Base-by-base conservation (phyloP, 2,888 invertebrate species). In the Spicauda simplicius region DNA sequence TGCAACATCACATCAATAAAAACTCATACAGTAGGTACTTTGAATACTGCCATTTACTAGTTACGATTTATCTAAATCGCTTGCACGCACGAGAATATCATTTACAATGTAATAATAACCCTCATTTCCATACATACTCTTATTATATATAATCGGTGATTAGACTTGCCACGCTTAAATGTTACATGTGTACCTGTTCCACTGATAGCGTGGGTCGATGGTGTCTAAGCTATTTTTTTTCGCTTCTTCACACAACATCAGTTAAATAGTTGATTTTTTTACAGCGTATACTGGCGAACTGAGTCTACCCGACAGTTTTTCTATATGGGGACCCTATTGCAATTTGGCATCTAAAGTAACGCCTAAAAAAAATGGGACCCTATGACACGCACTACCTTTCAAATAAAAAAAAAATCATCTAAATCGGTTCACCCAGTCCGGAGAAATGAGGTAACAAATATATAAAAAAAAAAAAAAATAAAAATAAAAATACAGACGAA, bases 91-190 rank as follows among this genome's bases (percentile, higher is more conserved):
- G 50, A 50, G 14, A 12, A 59, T 59, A 59, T 33, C 30, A 61
- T 53, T 59, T 20, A 52, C 61, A 41, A 14, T 33, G 11, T 25
- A 25, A 5, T 53, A 61, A 61, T 61, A 61, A 61, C 61, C 53
- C 61, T 53, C 33, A 61, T 61, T 53, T 37, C 37, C 25, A 25
- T 61, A 20, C 14, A 61, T 37, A 56, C 18, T 8, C 56, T 7
- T 37, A 61, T 53, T 61, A 61, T 53, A 19, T 50, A 50, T 53
- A 53, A 61, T 53, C 52, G 37, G 61, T 41, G 53, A 61, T 61
- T 53, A 53, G 61, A 53, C 30, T 50, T 20, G 60, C 60, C 52
- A 60, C 14, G 19, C 41, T 52, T 52, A 60, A 48, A 50, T 18
- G 14, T 41, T 41, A 12, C 37, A 37, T 14, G 2, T 18, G 16